Percentiles rank a stretch among this genome's conserved stretches.
Evolutionary conservation across 1,140 invertebrate genomes (phyloP).

Genomic region (Agraylea sexmaculata): DNA sequence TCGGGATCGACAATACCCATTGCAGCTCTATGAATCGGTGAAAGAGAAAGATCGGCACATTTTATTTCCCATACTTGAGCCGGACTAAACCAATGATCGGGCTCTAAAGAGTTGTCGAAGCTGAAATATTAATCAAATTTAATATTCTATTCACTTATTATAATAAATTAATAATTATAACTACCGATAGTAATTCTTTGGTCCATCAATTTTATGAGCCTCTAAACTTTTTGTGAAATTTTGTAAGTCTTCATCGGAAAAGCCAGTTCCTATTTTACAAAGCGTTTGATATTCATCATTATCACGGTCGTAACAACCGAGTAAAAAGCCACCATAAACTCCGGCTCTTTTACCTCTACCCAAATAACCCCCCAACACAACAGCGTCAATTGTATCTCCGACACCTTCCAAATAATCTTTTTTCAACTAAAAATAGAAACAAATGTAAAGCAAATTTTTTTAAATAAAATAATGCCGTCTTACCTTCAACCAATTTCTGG

Average conservation of each 20-base stretch:
- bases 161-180: conserved; percentile 1
- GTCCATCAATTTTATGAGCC: conserved; percentile 54
- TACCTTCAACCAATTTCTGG: conserved; percentile 89
- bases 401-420: conserved; percentile 96
- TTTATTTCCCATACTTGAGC: conserved; percentile 96
- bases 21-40: conserved; percentile 86
- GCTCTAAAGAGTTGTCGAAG: conserved; percentile 61
- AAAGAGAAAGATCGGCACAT: conserved; percentile 95
- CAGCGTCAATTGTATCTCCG: conserved; percentile 88
- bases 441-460: conserved; percentile 4
- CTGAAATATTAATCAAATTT: conserved; percentile 24
- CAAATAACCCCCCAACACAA: conserved; percentile 90
- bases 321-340: conserved; percentile 88
- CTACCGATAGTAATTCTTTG: conserved; percentile 73
- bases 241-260: conserved; percentile 83
- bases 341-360: conserved; percentile 93
- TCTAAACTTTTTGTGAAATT: conserved; percentile 69
- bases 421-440: conserved; percentile 64
- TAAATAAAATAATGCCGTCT: not conserved
- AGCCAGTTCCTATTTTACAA: conserved; percentile 91
- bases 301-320: conserved; percentile 92
- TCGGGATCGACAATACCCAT: conserved; percentile 81
- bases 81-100: conserved; percentile 94
- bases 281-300: conserved; percentile 84
- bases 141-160: not conserved